phyloP scores from a whole-genome alignment of 1,140 invertebrate genomes.

The Macrotrachela quadricornifera region DNA sequence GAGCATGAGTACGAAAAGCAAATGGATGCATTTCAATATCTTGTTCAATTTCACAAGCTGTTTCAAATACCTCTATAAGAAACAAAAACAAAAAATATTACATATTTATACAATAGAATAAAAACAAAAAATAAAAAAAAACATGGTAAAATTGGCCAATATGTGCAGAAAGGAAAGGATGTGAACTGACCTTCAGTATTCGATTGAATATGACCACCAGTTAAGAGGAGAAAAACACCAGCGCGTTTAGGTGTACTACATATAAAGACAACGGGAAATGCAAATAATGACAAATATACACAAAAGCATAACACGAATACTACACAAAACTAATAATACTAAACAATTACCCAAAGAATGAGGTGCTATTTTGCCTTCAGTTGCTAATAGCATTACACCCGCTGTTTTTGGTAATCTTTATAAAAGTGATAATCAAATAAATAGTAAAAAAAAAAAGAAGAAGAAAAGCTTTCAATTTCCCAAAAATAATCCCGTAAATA shows the following conservation, averaged over 20 bases:
- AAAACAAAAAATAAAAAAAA: too few species aligned
- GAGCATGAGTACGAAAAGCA: constrained; percentile 27
- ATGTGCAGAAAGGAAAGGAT: not conserved
- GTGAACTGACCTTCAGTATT: constrained; percentile 29
- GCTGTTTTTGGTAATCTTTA: constrained; percentile 30
- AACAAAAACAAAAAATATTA: too few species aligned
- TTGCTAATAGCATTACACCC: constrained; percentile 62
- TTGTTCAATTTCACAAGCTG: constrained; percentile 16
- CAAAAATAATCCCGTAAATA: too few species aligned
- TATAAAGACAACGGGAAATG: not conserved
- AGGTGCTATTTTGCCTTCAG: constrained; percentile 50
- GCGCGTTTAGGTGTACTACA: constrained; percentile 30
- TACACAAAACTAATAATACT: too few species aligned
- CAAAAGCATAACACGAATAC: too few species aligned
- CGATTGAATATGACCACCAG: constrained; percentile 50
- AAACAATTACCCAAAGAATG: constrained; percentile 29
- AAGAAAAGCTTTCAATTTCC: too few species aligned
- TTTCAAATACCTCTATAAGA: constrained; percentile 15
- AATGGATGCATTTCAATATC: constrained; percentile 21
- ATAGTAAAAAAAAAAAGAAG: not conserved
- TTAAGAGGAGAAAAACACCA: constrained; percentile 63
- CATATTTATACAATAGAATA: too few species aligned
- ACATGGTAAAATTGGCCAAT: too few species aligned
- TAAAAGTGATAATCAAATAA: not conserved
- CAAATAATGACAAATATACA: too few species aligned